Percentiles rank a stretch among this genome's conserved stretches.
Evolutionary conservation across 2,113 vertebrate genomes (phyloP).

Genomic region (Alosa alosa): DNA sequence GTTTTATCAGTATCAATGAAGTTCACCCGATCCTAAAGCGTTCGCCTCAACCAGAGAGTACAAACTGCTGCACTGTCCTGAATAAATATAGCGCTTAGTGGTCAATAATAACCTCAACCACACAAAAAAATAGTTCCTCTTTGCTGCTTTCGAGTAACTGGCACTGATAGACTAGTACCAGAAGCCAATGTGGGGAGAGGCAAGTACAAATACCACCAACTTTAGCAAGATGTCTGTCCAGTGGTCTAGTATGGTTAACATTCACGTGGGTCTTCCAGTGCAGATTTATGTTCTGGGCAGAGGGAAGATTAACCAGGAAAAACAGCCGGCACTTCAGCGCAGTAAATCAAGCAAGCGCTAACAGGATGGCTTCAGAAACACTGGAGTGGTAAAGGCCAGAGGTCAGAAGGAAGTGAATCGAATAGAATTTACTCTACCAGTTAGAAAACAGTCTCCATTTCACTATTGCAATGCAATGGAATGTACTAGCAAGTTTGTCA

Average conservation of each 20-base stretch:
- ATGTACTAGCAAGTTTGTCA: background rate
- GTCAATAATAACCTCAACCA: slow-evolving; percentile 12
- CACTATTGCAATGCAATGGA: background rate
- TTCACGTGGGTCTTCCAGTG: background rate
- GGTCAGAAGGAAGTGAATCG: slow-evolving; percentile 48
- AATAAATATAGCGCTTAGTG: slow-evolving; percentile 3
- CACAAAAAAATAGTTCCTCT: background rate
- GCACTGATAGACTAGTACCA: background rate
- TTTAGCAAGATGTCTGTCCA: background rate
- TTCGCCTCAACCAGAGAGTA: background rate
- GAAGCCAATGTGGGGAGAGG: background rate
- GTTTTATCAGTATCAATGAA: background rate
- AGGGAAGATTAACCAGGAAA: slow-evolving; percentile 55
- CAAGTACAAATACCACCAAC: background rate
- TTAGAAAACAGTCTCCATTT: background rate
- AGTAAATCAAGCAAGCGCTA: slow-evolving; percentile 58
- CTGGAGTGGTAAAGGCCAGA: slow-evolving; percentile 46
- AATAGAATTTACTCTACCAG: background rate
- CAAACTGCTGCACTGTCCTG: background rate
- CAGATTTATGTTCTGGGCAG: slow-evolving; percentile 54
- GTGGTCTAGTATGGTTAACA: background rate
- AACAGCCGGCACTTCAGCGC: slow-evolving; percentile 49
- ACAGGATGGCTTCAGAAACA: slow-evolving; percentile 40
- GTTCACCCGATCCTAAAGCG: background rate
- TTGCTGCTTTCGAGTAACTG: background rate